Evolutionary conservation across 2,888 invertebrate genomes (phyloP).

Genomic region (Synergus umbraculus): DNA sequence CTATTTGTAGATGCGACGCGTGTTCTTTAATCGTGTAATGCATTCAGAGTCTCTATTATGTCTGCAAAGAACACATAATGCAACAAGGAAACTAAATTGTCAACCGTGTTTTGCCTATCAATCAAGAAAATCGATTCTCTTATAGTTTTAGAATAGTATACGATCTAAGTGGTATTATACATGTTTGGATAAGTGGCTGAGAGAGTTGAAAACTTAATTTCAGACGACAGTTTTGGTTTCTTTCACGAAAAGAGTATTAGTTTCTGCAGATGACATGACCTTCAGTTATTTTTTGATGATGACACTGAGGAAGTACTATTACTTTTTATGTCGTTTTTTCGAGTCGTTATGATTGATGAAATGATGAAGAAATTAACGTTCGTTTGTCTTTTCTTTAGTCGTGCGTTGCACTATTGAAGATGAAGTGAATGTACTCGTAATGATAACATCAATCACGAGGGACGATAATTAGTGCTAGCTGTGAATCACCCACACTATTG

Average conservation of each 20-base stretch:
- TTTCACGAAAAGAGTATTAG: too few species aligned
- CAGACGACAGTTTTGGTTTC: too few species aligned
- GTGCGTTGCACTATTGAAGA: neutral
- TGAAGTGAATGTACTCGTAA: neutral
- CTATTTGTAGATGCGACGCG: constrained; percentile 9
- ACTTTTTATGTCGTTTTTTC: neutral
- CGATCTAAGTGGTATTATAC: too few species aligned
- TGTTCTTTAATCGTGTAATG: constrained; percentile 5
- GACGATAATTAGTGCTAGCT: neutral
- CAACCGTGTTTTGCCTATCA: constrained; percentile 1
- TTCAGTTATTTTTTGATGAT: neutral
- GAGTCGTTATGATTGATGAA: neutral
- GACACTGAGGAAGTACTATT: neutral
- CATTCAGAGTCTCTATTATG: neutral
- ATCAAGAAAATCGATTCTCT: neutral
- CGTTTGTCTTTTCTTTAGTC: neutral
- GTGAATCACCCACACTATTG: neutral
- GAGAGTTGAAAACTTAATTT: too few species aligned
- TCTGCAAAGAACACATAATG: constrained; percentile 1
- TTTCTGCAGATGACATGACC: too few species aligned
- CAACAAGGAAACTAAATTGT: constrained; percentile 28
- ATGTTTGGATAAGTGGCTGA: too few species aligned
- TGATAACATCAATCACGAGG: constrained; percentile 8
- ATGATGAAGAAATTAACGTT: neutral
- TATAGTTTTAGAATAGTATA: neutral